Base-by-base conservation (phyloP, 2,888 invertebrate genomes). In the Athetis lepigone region DNA sequence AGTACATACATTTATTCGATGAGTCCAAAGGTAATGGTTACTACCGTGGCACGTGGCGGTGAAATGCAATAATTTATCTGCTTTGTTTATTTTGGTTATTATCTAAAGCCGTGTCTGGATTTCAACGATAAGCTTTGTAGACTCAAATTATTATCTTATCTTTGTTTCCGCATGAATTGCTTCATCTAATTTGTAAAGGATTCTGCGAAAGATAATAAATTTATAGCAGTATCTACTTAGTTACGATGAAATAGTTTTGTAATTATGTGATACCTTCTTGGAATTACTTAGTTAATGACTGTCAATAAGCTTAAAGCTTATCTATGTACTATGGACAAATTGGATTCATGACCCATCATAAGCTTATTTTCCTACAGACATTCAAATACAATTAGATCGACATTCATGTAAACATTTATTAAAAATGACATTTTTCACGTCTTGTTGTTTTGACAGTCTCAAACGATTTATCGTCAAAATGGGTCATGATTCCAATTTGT, bases 71-170 rank as follows among this genome's bases (percentile, higher is more conserved):
- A 68, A 71, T 61, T 75, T 80, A 83, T 83, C 80, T 63, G 33
- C 16, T 70, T 51, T 82, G 77, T 88, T 85, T 86, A 77, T 85
- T 84, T 87, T 81, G 75, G 77, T 66, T 78, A 65, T 69, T 85
- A 84, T 70, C 60, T 69, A 63, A 70, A 72, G 62, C 68, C 56
- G 67, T 70, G 73, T 77, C 78, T 75, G 74, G 77, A 76, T 80
- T 83, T 75, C 52, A 67, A 56, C 50, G 81, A 85, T 84, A 83
- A 65, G 47, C 51, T 67, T 43, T 65, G 69, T 71, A 40, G 68
- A 76, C 57, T 75, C 21, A 45, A 47, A 75, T 49, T 56, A n/a
- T 61, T 65, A 65, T 76, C 72, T 74, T 65, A 74, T 74, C 73
- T 55, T 18, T 47, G 65, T 71, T 76, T 76, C 77, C 66, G 60